phyloP scores from a whole-genome alignment of 2,113 vertebrate species.

The Trachemys scripta region DNA sequence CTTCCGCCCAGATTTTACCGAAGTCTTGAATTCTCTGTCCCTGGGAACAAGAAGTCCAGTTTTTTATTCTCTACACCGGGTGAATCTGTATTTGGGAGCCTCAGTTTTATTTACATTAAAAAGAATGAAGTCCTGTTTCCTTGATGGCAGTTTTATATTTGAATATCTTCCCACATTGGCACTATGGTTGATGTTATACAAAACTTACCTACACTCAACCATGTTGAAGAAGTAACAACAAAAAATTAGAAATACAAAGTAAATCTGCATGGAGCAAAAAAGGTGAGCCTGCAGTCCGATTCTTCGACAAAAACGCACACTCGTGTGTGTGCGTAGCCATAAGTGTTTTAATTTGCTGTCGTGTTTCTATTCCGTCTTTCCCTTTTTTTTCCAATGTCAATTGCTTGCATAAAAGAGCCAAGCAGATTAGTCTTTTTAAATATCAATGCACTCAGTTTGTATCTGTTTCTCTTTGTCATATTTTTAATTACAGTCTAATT shows the following conservation, averaged over 20 bases:
- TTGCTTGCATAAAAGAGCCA: not conserved
- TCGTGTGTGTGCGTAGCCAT: not conserved
- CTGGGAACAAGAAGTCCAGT: not conserved
- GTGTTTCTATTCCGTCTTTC: not conserved
- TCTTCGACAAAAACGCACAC: not conserved
- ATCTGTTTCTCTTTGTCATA: not conserved
- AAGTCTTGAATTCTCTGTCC: not conserved
- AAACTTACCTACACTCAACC: too few relatives aligned
- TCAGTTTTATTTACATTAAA: slow-evolving; percentile 20
- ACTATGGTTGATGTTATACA: not conserved
- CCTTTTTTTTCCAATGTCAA: not conserved
- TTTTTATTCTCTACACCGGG: not conserved
- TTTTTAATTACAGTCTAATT: not conserved
- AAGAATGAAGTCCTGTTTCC: not conserved
- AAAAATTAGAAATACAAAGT: not conserved
- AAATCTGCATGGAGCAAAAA: not conserved
- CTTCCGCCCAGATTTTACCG: not conserved
- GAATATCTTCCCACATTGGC: not conserved
- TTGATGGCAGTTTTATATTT: not conserved
- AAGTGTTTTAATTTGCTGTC: not conserved
- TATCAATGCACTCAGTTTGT: not conserved
- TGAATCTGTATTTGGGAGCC: slow-evolving; percentile 28
- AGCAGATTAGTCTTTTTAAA: not conserved
- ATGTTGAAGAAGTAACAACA: not conserved
- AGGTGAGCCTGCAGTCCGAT: not conserved